Evolutionary conservation across 2,888 invertebrate genomes (phyloP), one percentile per base, ranked within the genome.

Genomic region (Tineola bisselliella): DNA sequence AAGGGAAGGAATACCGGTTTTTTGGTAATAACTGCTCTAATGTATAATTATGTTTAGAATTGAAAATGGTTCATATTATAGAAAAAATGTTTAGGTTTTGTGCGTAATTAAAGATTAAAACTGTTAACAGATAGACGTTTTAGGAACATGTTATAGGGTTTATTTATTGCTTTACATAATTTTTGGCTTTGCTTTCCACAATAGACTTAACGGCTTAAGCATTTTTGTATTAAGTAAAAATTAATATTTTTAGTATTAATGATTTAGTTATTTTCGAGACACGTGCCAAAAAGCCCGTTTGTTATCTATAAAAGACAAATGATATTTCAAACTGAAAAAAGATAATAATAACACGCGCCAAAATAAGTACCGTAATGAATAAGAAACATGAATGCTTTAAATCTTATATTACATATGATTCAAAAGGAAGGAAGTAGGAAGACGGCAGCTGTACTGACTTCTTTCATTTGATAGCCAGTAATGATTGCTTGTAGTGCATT

Each of bases 301-400:
- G n/a, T 48, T 19, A 54, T 25, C 54, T 19, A 6, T 48, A 10
- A 17, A 48, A 48, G 48, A 48, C 48, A 48, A 48, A 48, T 48
- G 48, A 3, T 48, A 48, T 48, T 8, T n/a, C 54, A 54, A 19
- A 54, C 54, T 38, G 3, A 6, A 52, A 52, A 17, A 13, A 25
- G 80, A n/a, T n/a, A 84, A 86, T 79, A 86, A 79, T 78, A 83
- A 76, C 86, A 87, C 84, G 86, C 84, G 86, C 84, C 86, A 82
- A 80, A 74, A 77, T 74, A 77, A 77, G 77, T 77, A 71, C 74
- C 73, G 72, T 81, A 84, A 84, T 84, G 83, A 86, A 83, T 77
- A 76, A 76, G 76, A 80, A 79, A 81, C 78, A 74, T 60, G 18
- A 12, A 66, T 73, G 81, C 79, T 83, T 77, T 70, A 67, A 72